Conservation (phyloP, 2,888 invertebrate species). For the Leuctra nigra region DNA sequence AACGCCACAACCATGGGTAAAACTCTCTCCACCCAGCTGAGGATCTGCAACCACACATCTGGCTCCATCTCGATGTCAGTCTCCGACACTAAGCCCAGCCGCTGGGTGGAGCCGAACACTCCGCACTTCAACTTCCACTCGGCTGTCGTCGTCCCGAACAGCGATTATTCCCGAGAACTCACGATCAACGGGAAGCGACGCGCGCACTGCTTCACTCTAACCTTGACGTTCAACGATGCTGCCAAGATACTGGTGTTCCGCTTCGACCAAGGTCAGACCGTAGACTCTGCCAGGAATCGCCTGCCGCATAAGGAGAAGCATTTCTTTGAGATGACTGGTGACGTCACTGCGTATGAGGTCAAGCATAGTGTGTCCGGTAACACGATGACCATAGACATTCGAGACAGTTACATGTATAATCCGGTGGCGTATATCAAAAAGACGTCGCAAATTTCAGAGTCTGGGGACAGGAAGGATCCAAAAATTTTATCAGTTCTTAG, state of each 20-base stretch:
- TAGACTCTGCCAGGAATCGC: neutral
- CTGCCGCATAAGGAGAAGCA: neutral
- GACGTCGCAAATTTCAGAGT: neutral
- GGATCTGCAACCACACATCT: neutral
- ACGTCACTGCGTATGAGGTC: neutral
- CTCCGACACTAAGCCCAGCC: slow-evolving; percentile 34
- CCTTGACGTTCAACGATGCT: neutral
- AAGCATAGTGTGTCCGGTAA: slow-evolving; percentile 2
- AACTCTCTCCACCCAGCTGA: neutral
- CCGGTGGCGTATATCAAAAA: neutral
- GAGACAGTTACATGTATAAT: slow-evolving; percentile 5
- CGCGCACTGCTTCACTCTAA: neutral
- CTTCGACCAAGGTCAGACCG: neutral
- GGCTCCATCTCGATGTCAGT: slow-evolving; percentile 28
- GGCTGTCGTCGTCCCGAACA: neutral
- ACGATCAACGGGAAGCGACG: neutral
- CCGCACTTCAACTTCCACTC: neutral
- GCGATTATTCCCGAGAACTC: neutral
- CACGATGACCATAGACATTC: neutral
- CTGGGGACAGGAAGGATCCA: neutral
- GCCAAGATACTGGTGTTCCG: neutral
- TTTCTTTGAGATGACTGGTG: neutral
- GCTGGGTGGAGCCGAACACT: slow-evolving; percentile 22
- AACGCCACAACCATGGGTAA: neutral
- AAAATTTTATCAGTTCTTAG: neutral